Percentiles rank a stretch among this genome's conserved stretches.
phyloP scores from a whole-genome alignment of 1,140 invertebrate genomes.

The Berghia stephanieae region DNA sequence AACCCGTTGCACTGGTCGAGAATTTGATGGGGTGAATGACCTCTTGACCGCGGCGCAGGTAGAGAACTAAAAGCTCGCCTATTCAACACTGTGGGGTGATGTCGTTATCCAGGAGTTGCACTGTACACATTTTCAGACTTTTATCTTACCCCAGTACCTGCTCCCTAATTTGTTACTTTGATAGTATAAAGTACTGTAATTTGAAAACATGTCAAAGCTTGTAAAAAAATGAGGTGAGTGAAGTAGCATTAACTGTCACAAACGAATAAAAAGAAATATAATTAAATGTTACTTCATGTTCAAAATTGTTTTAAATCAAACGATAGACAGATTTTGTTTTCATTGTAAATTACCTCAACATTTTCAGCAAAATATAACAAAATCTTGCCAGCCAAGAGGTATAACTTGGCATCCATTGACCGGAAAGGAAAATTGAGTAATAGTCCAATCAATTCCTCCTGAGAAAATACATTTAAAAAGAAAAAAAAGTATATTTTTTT shows the following conservation, averaged over 20 bases:
- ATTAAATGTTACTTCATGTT: no score
- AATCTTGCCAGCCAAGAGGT: constrained; percentile 59
- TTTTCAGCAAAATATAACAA: constrained; percentile 63
- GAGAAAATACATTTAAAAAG: not conserved
- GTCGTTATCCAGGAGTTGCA: no score
- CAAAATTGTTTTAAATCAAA: no score
- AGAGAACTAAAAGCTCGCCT: no score
- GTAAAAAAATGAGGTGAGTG: not conserved
- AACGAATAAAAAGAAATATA: not conserved
- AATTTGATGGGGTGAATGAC: no score
- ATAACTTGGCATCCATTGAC: constrained; percentile 56
- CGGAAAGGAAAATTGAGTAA: constrained; percentile 51
- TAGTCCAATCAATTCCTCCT: constrained; percentile 56
- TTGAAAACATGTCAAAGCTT: not conserved
- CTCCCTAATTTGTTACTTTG: no score
- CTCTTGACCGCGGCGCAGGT: no score
- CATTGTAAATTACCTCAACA: constrained; percentile 38
- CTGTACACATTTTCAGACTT: no score
- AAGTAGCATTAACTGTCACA: not conserved
- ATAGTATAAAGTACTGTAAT: no score
- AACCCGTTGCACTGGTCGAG: no score
- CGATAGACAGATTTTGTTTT: not conserved
- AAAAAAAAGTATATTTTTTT: not conserved
- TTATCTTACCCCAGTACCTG: no score
- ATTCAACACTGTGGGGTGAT: no score